Evolutionary conservation across 2,888 invertebrate species (phyloP).

Genomic region (Malachius bipustulatus): DNA sequence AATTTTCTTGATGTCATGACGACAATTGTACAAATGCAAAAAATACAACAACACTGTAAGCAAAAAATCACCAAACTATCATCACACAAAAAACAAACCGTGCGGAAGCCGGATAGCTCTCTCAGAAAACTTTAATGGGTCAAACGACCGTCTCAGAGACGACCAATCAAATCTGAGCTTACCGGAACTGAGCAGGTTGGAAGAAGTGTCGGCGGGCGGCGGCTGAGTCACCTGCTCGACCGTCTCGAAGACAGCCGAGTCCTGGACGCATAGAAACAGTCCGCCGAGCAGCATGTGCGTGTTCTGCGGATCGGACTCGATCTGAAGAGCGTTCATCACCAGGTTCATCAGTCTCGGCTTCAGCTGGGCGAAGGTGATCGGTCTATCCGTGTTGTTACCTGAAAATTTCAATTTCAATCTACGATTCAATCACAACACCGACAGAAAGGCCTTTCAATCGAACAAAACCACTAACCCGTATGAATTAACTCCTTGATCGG

Average conservation of each 20-base stretch:
- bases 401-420: no score
- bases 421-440: no score
- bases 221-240: constrained; percentile 50
- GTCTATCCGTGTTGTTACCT: no score
- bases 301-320: constrained; percentile 74
- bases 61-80: not conserved
- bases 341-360: constrained; percentile 69
- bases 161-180: constrained; percentile 21
- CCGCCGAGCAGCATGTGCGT: constrained; percentile 80
- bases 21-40: constrained; percentile 1
- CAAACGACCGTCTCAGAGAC: constrained; percentile 6
- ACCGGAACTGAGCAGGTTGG: constrained; percentile 62
- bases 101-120: no score
- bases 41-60: no score
- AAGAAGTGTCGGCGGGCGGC: constrained; percentile 40
- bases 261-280: constrained; percentile 64
- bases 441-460: constrained; percentile 6
- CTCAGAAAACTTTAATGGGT: not conserved
- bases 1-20: no score
- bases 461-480: constrained; percentile 27
- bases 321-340: constrained; percentile 69
- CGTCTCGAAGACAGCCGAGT: constrained; percentile 65
- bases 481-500: constrained; percentile 59
- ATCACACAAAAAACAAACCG: not conserved
- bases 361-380: constrained; percentile 51